phyloP scores from a whole-genome alignment of 2,797 vertebrate genomes.

The Pipistrellus kuhlii region DNA sequence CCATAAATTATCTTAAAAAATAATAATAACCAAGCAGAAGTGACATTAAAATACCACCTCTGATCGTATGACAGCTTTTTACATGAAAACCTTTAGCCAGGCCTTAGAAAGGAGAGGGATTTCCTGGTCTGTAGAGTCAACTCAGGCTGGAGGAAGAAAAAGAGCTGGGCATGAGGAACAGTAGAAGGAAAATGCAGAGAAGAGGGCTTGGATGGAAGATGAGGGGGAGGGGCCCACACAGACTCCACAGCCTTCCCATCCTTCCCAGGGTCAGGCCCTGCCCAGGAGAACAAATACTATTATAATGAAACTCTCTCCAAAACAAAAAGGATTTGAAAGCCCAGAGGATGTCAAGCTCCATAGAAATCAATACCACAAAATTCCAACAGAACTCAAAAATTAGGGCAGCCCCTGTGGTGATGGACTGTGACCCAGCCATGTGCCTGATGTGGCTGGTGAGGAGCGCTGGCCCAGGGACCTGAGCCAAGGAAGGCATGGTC shows the following conservation, averaged over 20 bases:
- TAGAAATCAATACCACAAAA: not conserved
- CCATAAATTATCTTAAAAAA: not conserved
- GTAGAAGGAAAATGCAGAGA: not conserved
- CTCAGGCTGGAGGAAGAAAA: not conserved
- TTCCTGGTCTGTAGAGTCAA: not conserved
- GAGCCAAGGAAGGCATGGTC: not conserved
- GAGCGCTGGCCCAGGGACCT: rapidly evolving
- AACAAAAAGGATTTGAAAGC: not conserved
- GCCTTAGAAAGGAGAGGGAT: not conserved
- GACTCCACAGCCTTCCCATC: not conserved
- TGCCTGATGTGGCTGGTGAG: rapidly evolving
- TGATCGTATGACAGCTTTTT: not conserved
- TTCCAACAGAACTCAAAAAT: not conserved
- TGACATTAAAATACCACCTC: not conserved
- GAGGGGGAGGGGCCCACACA: not conserved
- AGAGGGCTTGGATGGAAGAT: not conserved
- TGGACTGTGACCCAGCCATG: not conserved
- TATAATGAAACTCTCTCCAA: not conserved
- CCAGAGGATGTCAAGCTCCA: not conserved
- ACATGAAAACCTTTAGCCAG: not conserved
- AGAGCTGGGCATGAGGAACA: not conserved
- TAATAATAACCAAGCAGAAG: not conserved
- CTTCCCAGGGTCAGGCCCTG: not conserved
- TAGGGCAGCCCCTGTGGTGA: not conserved
- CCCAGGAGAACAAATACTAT: not conserved